Base-by-base conservation (phyloP, 2,797 vertebrate genomes). In the Chromis chromis region DNA sequence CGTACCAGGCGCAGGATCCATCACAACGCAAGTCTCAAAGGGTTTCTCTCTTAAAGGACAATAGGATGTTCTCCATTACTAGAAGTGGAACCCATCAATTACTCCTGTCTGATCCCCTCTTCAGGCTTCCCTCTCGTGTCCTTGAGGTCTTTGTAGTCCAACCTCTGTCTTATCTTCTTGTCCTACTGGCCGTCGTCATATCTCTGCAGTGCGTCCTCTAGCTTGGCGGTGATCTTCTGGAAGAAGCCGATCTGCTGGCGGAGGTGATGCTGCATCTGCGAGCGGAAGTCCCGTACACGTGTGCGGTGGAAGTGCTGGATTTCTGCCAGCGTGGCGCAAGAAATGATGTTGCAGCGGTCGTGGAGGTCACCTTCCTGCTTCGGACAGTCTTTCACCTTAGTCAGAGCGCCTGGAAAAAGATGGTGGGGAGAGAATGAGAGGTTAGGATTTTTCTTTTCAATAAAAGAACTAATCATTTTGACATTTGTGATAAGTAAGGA, bases 241-340 rank as follows among this genome's bases (percentile, higher is more conserved):
- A 97, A 99, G 95, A 99, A 99, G 73, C 93, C 83, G 90, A 99
- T 99, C 93, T 99, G 98, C 89, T 98, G 95, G 59, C 94, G 95
- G 82, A 99, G 95, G 94, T 97, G 97, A 92, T 98, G 96, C 84
- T 99, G 98, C 98, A 99, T 98, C 90, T 99, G 97, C 40, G 93
- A 94, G 87, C 96, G 97, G 90, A 99, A 99, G 94, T 99, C 98
- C 60, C 96, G 95, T 81, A 98, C 97, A 3, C 98, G 95, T 1
- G 96, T 97, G 86, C 96, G 96, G 90, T 99, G 97, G 92, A 99
- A 99, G 90, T 99, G 96, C 88, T 99, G 97, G 85, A 99, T 98
- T 95, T 99, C 98, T 0, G 98, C 97, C 76, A 99, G 91, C 6
- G 98, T 99, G 17, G 97, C 97, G 28, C 97, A 98, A 76, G 98